Conservation (phyloP, 1,140 invertebrate genomes). For the Drosophila parvula region DNA sequence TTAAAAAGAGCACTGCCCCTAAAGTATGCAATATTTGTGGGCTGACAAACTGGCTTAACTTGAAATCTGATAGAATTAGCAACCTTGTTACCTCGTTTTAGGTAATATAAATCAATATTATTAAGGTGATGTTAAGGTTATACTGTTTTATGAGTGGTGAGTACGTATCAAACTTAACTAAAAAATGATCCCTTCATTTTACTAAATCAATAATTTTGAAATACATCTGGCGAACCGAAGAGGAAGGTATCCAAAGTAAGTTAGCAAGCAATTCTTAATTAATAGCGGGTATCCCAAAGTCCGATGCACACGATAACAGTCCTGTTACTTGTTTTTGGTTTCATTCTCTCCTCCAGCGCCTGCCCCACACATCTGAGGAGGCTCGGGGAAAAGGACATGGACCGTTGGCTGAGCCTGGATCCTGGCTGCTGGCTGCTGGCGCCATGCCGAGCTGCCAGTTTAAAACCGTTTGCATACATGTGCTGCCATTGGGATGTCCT, state of each 20-base stretch:
- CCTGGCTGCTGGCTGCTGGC: slow-evolving; percentile 43
- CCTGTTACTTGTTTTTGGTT: slow-evolving; percentile 6
- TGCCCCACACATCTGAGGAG: slow-evolving; percentile 19
- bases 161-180: too few relatives aligned
- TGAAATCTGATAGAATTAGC: too few relatives aligned
- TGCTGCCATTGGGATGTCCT: slow-evolving; percentile 17
- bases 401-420: slow-evolving; percentile 27
- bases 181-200: too few relatives aligned
- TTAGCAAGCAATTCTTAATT: background rate
- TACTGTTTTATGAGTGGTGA: too few relatives aligned
- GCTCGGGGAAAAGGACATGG: slow-evolving; percentile 35
- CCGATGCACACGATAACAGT: background rate
- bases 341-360: slow-evolving; percentile 1
- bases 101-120: too few relatives aligned
- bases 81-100: too few relatives aligned
- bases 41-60: too few relatives aligned
- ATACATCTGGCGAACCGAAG: too few relatives aligned
- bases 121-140: too few relatives aligned
- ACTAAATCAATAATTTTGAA: too few relatives aligned
- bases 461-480: slow-evolving; percentile 55
- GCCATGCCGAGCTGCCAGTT: slow-evolving; percentile 51
- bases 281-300: background rate
- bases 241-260: background rate
- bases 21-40: too few relatives aligned
- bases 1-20: too few relatives aligned